Evolutionary conservation across 1,140 invertebrate species (phyloP), one percentile per base, ranked within the genome.

Genomic region (Drosophila eugracilis): DNA sequence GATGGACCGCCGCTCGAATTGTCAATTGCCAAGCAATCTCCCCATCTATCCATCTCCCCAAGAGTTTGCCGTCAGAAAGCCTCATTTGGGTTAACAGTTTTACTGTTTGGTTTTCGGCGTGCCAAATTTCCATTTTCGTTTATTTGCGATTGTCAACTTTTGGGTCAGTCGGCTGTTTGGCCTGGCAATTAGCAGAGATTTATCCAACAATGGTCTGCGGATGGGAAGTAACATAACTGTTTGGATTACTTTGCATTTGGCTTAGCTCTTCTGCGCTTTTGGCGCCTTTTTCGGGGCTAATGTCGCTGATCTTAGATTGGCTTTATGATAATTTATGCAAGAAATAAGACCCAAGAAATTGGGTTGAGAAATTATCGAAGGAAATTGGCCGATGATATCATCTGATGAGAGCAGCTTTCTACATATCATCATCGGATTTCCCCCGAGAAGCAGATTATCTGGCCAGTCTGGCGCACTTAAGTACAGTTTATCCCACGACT

Each of bases 41-140:
- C 26, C 49, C 6, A 14, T 30, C 15, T 22, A 12, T 12, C 30
- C 30, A 32, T 7, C 30, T 32, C 7, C 12, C 30, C 10, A 32
- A 12, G 9, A 30, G 55, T 12, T 62, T 17, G 55, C 22, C 41
- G 9, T 45, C 24, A 15, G 44, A 28, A 47, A 41, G 42, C 50
- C 63, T 55, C 73, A 69, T 69, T 85, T 63, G 47, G 48, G 60
- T 59, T 75, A 65, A 58, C 67, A 62, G 73, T 86, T 86, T 39
- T 49, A 30, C 26, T 22, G 59, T 58, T 67, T 76, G 50, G 26
- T 65, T 67, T 77, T 69, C 22, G 37, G 45, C 63, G 81, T 72
- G 66, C 77, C 76, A 62, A 86, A 80, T 85, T 85, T 79, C 72
- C 81, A 78, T 84, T 85, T 84, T 80, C 76, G 70, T 75, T 74